These are phyloP conservation scores for Vidua macroura DNA, from an alignment of 2,113 vertebrate species.

Conservation along the genomic window DNA sequence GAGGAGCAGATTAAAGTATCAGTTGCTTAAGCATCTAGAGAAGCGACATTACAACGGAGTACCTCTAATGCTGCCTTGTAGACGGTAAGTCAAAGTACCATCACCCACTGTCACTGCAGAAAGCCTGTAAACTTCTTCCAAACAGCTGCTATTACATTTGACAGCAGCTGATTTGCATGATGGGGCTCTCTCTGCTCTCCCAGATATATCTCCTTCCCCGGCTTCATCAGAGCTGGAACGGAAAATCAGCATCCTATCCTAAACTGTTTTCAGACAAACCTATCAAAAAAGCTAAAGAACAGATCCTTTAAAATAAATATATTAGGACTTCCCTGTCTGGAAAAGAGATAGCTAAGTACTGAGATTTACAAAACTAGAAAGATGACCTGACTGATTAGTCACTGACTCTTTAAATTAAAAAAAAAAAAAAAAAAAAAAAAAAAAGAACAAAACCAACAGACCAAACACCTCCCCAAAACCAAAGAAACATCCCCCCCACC, in stretches of 20 bases:
- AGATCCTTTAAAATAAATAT: not conserved
- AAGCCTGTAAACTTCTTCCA: not conserved
- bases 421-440: accelerated
- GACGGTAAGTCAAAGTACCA: not conserved
- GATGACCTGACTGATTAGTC: not conserved
- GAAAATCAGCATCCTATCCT: not conserved
- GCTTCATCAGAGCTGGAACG: not conserved
- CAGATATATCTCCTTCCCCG: accelerated
- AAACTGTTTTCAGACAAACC: not conserved
- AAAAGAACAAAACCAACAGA: not conserved
- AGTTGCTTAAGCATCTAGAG: not conserved
- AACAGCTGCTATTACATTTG: not conserved
- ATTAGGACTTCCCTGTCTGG: not conserved
- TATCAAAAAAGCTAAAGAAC: not conserved
- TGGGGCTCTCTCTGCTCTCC: not conserved
- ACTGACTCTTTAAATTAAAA: not conserved
- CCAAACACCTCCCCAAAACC: not conserved
- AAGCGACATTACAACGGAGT: not conserved
- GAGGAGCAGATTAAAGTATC: conserved; percentile 11
- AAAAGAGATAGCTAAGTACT: not conserved
- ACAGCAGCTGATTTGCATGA: not conserved
- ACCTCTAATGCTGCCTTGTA: not conserved
- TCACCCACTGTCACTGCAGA: not conserved
- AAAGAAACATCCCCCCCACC: not conserved
- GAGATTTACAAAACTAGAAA: not conserved